Evolutionary conservation across 2,113 vertebrate species (phyloP).

Genomic region (Orycteropus afer): DNA sequence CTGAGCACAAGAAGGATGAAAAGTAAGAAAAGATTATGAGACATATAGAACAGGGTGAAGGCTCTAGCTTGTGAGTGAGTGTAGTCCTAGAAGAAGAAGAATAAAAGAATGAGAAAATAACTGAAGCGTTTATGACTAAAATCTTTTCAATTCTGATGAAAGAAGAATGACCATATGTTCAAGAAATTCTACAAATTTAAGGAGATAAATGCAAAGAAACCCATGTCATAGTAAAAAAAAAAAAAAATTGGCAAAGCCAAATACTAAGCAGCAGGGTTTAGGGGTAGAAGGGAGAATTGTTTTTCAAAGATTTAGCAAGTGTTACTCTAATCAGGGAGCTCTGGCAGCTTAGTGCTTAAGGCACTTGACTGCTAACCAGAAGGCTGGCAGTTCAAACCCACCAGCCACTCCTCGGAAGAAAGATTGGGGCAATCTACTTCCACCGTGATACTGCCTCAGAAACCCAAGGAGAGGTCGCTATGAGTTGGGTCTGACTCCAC

Average conservation of each 20-base stretch:
- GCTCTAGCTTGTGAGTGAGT: not conserved
- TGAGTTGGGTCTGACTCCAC: too few species aligned
- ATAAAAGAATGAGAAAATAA: not conserved
- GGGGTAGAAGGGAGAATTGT: not conserved
- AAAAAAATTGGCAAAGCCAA: not conserved
- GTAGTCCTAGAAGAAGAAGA: not conserved
- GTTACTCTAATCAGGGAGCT: too few species aligned
- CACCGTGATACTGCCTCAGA: too few species aligned
- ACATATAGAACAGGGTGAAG: not conserved
- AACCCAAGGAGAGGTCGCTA: too few species aligned
- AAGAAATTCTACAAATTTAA: too few species aligned
- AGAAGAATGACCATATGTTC: too few species aligned
- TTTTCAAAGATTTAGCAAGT: not conserved
- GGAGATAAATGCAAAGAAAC: not conserved
- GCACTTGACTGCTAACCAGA: too few species aligned
- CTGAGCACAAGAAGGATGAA: not conserved
- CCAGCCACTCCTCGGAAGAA: too few species aligned
- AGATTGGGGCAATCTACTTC: too few species aligned
- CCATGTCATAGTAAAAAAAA: not conserved
- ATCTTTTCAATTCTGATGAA: not conserved
- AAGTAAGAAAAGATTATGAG: not conserved
- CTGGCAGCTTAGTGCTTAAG: too few species aligned
- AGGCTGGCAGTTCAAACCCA: too few species aligned
- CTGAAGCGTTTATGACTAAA: not conserved
- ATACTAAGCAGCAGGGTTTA: not conserved